Evolutionary conservation across 2,113 vertebrate species (phyloP).

Genomic region (Amia ocellicauda): DNA sequence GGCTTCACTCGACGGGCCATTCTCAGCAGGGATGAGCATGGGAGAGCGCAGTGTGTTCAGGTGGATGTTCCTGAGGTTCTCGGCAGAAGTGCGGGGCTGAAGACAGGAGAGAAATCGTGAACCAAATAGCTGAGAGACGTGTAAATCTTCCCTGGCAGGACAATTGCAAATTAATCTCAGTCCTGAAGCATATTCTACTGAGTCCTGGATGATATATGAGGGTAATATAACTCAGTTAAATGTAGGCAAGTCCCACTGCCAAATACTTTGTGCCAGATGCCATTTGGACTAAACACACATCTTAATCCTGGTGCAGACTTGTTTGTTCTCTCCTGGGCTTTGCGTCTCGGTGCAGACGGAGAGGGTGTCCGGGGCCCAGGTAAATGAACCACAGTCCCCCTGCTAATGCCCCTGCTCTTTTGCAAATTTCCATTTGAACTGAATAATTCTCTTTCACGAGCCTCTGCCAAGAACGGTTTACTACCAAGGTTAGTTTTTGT

Average conservation of each 20-base stretch:
- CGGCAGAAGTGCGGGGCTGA: too few species aligned
- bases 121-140: too few species aligned
- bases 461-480: background rate
- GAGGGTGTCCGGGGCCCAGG: background rate
- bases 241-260: slow-evolving; percentile 2
- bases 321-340: background rate
- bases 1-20: too few species aligned
- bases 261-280: slow-evolving; percentile 16
- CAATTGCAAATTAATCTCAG: background rate
- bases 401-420: background rate
- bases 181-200: background rate
- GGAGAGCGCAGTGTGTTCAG: too few species aligned
- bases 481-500: background rate
- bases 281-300: background rate
- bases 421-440: background rate
- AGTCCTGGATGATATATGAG: slow-evolving; percentile 3
- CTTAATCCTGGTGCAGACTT: background rate
- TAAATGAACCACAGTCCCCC: background rate
- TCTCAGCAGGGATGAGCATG: too few species aligned
- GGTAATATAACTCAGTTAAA: slow-evolving; percentile 1
- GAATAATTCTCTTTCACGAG: background rate
- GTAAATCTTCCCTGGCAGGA: slow-evolving; percentile 11
- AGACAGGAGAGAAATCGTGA: too few species aligned
- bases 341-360: background rate
- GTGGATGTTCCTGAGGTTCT: too few species aligned